Evolutionary conservation across 1,140 invertebrate genomes (phyloP), one percentile per base, ranked within the genome.

Genomic region (Drosophila cardini): DNA sequence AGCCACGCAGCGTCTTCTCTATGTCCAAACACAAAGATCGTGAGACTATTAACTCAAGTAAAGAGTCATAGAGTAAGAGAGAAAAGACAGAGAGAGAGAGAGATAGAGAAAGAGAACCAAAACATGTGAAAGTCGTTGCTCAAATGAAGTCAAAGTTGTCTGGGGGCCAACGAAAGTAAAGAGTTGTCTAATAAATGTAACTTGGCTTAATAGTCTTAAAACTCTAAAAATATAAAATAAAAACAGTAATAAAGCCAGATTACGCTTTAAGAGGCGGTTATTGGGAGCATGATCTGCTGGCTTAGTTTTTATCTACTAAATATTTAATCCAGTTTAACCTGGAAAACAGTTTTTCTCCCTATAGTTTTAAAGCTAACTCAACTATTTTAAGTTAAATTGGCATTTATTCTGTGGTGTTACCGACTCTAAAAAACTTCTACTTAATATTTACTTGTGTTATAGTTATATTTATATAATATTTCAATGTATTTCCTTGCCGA

Each of bases 1-100:
- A 78, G 70, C 69, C 75, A 67, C 67, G 71, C 77, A 78, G 70
- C 75, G 75, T 82, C 82, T 78, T 78, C 75, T 86, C 30, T 75
- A n/a, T 78, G 21, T 26, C 56, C 36, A 15, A 48, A 65, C 67
- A 72, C 60, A 72, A 52, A 86, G 78, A 86, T 81, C 82, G 82
- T 86, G 73, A 53, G 58, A 9, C 55, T 56, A 63, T 78, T 68
- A 70, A 70, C 58, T 53, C 36, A 62, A 70, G 46, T 68, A 43
- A 18, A 18, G 26, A 16, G n/a, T 34, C 30, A 36, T 1, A 53
- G 5, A 53, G 18, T n/a, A 13, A 32, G 36, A 30, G 30, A 16
- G 1, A 53, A 15, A 53, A 21, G 26, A 18, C 18, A 16, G 11
- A 52, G 50, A 36, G 9, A 53, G 5, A 53, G 18, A 30, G 13